Base-by-base conservation (phyloP, 2,797 vertebrate genomes). In the Poliocrania exsul region DNA sequence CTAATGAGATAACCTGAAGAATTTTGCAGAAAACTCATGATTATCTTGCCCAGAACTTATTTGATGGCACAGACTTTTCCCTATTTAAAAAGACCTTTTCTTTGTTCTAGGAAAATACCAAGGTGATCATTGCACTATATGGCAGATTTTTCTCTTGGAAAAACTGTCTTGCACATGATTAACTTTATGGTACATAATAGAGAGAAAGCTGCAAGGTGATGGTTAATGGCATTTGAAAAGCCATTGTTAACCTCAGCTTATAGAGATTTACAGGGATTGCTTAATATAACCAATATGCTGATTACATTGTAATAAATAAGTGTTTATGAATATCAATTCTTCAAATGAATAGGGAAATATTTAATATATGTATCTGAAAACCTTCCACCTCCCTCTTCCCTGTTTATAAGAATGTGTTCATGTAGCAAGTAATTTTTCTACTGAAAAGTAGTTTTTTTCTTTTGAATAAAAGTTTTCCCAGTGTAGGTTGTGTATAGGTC, bases 41-140 rank as follows among this genome's bases (percentile, higher is more conserved):
- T 96, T 94, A 81, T 92, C 80, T 95, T 90, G 85, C 89, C 77
- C 70, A 81, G 85, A 58, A 40, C 66, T 95, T 77, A 28, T 46
- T 64, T 73, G 93, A 91, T 67, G 87, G 93, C 58, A 35, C 1
- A 57, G 95, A 79, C 58, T 94, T 93, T 91, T 96, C 92, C 91
- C 77, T 93, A 40, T 94, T 94, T 94, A 93, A 96, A 84, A 95
- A 90, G 93, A 93, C 93, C 95, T 97, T 97, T 96, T 94, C 92
- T 94, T 96, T 97, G 87, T 96, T 97, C 95, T 96, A 82, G 86
- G 90, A 93, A 97, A 97, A 97, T 97, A 96, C 69, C 94, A 96
- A 96, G 93, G 92, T 96, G 96, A 96, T 96, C 95, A 86, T 90
- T 91, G 91, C 92, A n/a, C 73, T 88, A 64, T 77, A 79, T 33